Evolutionary conservation across 2,888 invertebrate genomes (phyloP).

Genomic region (Sisyra nigra): DNA sequence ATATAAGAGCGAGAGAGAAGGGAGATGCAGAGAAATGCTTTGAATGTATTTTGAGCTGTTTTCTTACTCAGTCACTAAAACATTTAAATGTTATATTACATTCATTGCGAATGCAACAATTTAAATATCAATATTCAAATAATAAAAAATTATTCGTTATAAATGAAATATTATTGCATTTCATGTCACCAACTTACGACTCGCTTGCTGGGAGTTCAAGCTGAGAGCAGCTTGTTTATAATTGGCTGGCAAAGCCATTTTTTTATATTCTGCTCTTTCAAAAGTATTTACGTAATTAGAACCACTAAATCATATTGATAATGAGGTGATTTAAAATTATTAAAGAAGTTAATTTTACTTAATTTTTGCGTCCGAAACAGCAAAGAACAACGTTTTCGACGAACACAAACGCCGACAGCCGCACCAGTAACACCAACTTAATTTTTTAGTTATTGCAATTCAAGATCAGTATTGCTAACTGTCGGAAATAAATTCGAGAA

Average conservation of each 20-base stretch:
- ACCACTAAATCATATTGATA: background rate
- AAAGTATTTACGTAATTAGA: background rate
- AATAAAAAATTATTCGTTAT: constrained; percentile 14
- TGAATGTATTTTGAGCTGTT: background rate
- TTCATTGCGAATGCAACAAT: background rate
- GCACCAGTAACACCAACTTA: no score
- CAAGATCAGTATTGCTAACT: no score
- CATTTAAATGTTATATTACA: no score
- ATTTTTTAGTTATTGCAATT: no score
- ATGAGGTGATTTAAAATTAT: background rate
- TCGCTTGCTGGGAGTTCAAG: constrained; percentile 51
- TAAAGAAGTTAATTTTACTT: background rate
- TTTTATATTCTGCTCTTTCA: constrained; percentile 9
- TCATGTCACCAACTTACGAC: constrained; percentile 47
- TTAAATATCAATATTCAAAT: background rate
- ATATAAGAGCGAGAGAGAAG: constrained; percentile 19
- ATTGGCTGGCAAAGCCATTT: constrained; percentile 67
- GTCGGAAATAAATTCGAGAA: no score
- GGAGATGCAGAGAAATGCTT: constrained; percentile 31
- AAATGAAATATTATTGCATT: background rate
- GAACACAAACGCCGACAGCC: no score
- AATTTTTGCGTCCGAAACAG: background rate
- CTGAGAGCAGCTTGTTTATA: constrained; percentile 67
- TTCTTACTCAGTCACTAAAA: no score
- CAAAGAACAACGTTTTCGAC: no score